Evolutionary conservation across 2,888 invertebrate species (phyloP), one percentile per base, ranked within the genome.

Genomic region (Molorchus minor): DNA sequence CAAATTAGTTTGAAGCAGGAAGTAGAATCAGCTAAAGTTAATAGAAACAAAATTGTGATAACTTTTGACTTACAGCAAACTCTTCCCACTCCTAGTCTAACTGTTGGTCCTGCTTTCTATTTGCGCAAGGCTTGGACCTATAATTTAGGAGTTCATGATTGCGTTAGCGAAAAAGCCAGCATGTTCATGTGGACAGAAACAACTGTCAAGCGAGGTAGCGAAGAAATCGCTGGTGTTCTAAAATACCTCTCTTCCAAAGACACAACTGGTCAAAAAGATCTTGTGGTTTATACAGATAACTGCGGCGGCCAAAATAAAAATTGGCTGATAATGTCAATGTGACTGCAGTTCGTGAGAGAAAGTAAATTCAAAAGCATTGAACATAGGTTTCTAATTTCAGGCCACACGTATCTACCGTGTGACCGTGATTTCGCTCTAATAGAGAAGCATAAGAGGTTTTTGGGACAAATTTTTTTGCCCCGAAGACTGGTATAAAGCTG

Each of bases 61-160:
- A 44, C 40, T 46, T 64, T 69, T 56, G 64, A 69, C 41, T 44
- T 67, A 40, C 58, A 65, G 51, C 68, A 70, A 33, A 65, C 67
- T 40, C 33, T 70, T 30, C 65, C 62, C 10, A 61, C 59, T n/a
- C 61, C 62, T 44, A 58, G 54, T 38, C 38, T 67, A 36, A 65
- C 61, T 21, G 49, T 47, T 19, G 66, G 65, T 7, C 56, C 65
- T 19, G 60, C 67, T 7, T 69, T 66, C 63, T 69, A 69, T 55
- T 41, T 62, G 29, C 20, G 62, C 36, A 69, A 68, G 56, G 58
- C 62, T 30, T 68, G 64, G 67, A 33, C 25, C 13, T 56, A 67
- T 44, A 68, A 68, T 46, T 40, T 68, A 16, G 63, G 67, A 3
- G 38, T 68, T 33, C 66, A 67, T 54, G 62, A 65, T 38, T 64